phyloP scores from a whole-genome alignment of 2,888 invertebrate genomes.

The Nymphalis polychloros region DNA sequence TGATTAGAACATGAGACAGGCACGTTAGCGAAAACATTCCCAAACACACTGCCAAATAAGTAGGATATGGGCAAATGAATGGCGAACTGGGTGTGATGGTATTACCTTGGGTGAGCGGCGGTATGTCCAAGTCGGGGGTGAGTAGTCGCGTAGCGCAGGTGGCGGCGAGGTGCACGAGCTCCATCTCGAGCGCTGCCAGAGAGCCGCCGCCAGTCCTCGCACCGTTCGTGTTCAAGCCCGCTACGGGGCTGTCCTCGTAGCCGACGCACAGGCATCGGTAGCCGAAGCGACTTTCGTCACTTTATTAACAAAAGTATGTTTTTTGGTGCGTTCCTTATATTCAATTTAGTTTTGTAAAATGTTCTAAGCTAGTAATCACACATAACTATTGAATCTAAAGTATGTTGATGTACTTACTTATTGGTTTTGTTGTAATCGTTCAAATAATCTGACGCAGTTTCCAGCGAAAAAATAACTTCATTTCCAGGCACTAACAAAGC shows the following conservation, averaged over 20 bases:
- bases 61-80: no score
- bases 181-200: slow-evolving; percentile 91
- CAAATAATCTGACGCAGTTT: slow-evolving; percentile 97
- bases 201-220: slow-evolving; percentile 85
- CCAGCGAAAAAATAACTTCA: slow-evolving; percentile 96
- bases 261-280: slow-evolving; percentile 85
- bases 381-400: no score
- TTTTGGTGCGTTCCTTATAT: no score
- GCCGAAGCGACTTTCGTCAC: slow-evolving; percentile 76
- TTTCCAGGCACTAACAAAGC: slow-evolving; percentile 94
- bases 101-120: slow-evolving; percentile 55
- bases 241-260: slow-evolving; percentile 67
- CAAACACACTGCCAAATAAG: no score
- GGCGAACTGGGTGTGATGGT: no score
- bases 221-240: slow-evolving; percentile 91
- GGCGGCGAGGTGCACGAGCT: slow-evolving; percentile 93
- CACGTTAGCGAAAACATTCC: no score
- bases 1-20: not conserved
- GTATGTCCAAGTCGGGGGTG: slow-evolving; percentile 76
- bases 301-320: slow-evolving; percentile 35
- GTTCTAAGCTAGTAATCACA: no score
- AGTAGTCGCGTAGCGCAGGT: slow-evolving; percentile 95
- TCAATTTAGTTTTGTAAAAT: no score
- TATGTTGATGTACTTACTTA: slow-evolving; percentile 28
- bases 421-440: slow-evolving; percentile 88